A percentile compares a stretch with the other conserved stretches of the same genome.
phyloP scores from a whole-genome alignment of 35 echinoderm and acorn worm genomes.

The Diadema setosum region DNA sequence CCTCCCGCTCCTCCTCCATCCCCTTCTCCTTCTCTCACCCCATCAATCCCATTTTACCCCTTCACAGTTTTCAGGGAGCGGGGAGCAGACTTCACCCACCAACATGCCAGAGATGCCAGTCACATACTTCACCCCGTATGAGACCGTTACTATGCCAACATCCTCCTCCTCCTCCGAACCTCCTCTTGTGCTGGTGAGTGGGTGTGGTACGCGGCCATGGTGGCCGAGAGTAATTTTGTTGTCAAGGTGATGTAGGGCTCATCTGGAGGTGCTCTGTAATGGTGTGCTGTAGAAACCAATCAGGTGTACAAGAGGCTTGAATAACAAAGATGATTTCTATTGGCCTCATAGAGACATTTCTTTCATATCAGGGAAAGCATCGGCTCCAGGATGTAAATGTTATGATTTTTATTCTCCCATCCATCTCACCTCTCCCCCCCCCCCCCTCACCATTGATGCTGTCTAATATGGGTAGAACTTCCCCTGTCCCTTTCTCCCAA shows the following conservation, averaged over 20 bases:
- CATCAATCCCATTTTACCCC: background rate
- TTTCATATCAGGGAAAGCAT: too few species aligned
- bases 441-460: too few species aligned
- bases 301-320: too few species aligned
- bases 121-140: background rate
- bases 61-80: background rate
- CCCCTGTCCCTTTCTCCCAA: too few species aligned
- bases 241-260: background rate
- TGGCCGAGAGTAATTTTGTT: background rate
- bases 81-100: background rate
- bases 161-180: background rate
- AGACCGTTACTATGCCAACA: background rate
- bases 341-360: too few species aligned
- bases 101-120: background rate
- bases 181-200: background rate
- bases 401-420: too few species aligned
- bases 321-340: too few species aligned
- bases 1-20: background rate
- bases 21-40: background rate
- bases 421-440: too few species aligned
- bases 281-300: too few species aligned
- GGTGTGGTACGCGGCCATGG: background rate
- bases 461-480: too few species aligned
- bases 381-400: too few species aligned
- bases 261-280: background rate